These are phyloP conservation scores for Agriopis leucophaearia DNA, from an alignment of 2,888 invertebrate genomes.

Conservation along the genomic window DNA sequence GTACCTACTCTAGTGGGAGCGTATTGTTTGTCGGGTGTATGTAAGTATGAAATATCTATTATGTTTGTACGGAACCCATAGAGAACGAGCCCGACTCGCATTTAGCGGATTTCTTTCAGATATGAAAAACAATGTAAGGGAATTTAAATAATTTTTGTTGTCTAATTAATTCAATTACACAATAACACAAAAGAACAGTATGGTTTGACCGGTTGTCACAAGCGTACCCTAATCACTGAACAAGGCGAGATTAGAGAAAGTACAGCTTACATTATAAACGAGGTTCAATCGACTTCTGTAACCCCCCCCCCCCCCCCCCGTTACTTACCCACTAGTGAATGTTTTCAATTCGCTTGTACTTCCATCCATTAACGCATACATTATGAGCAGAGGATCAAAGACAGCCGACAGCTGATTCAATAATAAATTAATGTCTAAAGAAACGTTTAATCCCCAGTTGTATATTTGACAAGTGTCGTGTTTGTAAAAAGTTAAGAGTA, in stretches of 20 bases:
- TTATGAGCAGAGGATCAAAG: conserved; percentile 8
- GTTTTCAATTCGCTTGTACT: background rate
- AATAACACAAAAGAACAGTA: background rate
- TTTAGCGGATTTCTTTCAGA: too few species aligned
- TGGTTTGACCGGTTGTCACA: background rate
- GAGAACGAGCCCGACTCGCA: too few species aligned
- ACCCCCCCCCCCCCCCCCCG: too few species aligned
- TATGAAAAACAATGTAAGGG: too few species aligned
- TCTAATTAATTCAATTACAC: too few species aligned
- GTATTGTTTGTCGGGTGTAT: too few species aligned
- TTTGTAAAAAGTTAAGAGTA: background rate
- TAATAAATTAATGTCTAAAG: conserved; percentile 11
- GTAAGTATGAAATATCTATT: too few species aligned
- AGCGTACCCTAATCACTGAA: conserved; percentile 1
- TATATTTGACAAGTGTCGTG: background rate
- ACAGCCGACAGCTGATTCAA: conserved; percentile 15
- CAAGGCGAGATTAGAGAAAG: conserved; percentile 6
- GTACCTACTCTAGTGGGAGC: too few species aligned
- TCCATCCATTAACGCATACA: conserved; percentile 6
- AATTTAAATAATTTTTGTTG: too few species aligned
- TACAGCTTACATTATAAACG: conserved; percentile 14
- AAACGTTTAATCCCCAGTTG: conserved; percentile 2
- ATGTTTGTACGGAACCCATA: too few species aligned
- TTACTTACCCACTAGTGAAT: background rate
- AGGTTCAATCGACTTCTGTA: background rate